Evolutionary conservation across 2,113 vertebrate genomes (phyloP).

Genomic region (Mionectes macconnelli): DNA sequence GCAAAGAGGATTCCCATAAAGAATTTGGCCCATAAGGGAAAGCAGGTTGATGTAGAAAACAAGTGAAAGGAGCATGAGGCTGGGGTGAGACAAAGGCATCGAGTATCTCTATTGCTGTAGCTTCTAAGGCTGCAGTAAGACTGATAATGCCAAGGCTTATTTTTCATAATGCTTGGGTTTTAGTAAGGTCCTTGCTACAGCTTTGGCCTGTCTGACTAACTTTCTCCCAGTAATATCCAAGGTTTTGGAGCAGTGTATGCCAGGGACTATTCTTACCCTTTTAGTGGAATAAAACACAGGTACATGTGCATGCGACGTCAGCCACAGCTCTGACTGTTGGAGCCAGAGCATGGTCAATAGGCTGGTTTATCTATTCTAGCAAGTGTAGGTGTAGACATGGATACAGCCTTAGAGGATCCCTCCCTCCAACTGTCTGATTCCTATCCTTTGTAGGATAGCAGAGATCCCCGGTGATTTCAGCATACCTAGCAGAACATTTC

Average conservation of each 20-base stretch:
- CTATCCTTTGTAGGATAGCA: not conserved
- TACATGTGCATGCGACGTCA: not conserved
- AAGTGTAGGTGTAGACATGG: not conserved
- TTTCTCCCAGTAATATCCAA: not conserved
- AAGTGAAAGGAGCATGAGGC: not conserved
- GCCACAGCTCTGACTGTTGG: accelerated
- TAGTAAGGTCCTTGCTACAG: not conserved
- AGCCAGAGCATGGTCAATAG: not conserved
- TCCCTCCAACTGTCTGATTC: not conserved
- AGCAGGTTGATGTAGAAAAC: not conserved
- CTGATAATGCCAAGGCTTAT: not conserved
- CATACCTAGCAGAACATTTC: not conserved
- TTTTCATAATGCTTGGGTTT: not conserved
- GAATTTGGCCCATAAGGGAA: not conserved
- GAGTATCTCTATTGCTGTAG: not conserved
- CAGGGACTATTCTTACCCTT: not conserved
- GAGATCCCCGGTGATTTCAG: not conserved
- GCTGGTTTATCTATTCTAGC: not conserved
- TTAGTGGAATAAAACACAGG: not conserved
- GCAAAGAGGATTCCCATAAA: not conserved
- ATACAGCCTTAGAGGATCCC: not conserved
- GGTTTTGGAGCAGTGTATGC: not conserved
- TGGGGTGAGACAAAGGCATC: not conserved
- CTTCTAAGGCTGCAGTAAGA: not conserved
- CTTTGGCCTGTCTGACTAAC: not conserved